Conservation (phyloP, 1,140 invertebrate species). For the Chrysopa pallens region DNA sequence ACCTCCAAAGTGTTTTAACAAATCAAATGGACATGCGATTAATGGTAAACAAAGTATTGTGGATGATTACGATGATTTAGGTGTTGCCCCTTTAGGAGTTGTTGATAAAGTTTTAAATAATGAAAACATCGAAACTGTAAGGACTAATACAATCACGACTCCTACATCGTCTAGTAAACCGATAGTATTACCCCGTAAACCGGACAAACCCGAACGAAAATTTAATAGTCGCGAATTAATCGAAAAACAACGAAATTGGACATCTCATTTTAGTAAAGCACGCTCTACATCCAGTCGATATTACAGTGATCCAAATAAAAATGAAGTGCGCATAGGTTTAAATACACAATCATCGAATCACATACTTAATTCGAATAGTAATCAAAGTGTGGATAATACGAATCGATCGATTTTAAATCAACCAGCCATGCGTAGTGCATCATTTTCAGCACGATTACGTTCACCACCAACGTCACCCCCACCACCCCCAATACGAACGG, state of each 20-base stretch:
- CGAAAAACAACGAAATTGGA: conserved; percentile 81
- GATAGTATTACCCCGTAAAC: conserved; percentile 33
- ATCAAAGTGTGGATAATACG: conserved; percentile 14
- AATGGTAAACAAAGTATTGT: conserved; percentile 17
- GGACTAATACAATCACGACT: conserved; percentile 6
- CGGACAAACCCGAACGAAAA: conserved; percentile 63
- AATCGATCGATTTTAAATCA: conserved; percentile 7
- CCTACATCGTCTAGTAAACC: conserved; percentile 17
- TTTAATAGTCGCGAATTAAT: conserved; percentile 71
- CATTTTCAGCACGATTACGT: conserved; percentile 22
- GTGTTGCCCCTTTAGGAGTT: conserved; percentile 21
- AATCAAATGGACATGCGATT: conserved; percentile 10
- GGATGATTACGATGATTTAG: conserved; percentile 23
- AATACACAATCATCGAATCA: conserved; percentile 2
- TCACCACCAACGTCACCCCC: conserved; percentile 31
- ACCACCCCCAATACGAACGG: conserved; percentile 22
- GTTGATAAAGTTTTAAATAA: conserved; percentile 4
- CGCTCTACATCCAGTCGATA: conserved; percentile 30
- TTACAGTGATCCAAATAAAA: conserved; percentile 39
- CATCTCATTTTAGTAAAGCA: conserved; percentile 68
- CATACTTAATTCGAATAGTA: conserved; percentile 6
- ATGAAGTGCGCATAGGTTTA: conserved; percentile 15
- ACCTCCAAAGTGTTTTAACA: conserved; percentile 6
- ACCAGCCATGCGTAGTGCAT: conserved; percentile 20
- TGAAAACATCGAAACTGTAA: conserved; percentile 20